A percentile compares a stretch with the other conserved stretches of the same genome.
Conservation (phyloP, 2,113 vertebrate genomes). For the Smithornis capensis region DNA sequence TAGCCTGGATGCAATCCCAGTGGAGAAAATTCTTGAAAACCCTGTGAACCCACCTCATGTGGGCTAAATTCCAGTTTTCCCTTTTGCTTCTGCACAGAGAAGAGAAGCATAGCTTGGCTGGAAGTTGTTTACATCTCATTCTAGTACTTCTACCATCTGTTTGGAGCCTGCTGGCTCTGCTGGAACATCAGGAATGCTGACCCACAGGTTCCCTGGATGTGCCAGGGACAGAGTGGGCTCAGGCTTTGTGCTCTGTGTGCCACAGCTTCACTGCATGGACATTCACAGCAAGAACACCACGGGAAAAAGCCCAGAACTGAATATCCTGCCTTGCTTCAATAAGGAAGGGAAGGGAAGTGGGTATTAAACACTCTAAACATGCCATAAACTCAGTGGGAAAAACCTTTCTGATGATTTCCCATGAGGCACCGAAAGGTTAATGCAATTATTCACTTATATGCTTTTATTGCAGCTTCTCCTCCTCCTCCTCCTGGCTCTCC, state of each 20-base stretch:
- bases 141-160: not conserved
- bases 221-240: not conserved
- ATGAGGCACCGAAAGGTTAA: not conserved
- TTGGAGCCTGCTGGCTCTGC: not conserved
- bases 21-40: not conserved
- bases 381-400: not conserved
- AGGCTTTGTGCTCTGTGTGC: not conserved
- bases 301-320: not conserved
- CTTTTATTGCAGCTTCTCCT: not conserved
- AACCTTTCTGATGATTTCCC: not conserved
- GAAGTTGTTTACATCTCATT: not conserved
- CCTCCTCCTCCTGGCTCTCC: not conserved
- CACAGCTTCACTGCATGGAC: not conserved
- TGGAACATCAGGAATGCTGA: not conserved
- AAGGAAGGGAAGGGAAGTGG: not conserved
- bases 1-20: not conserved
- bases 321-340: not conserved
- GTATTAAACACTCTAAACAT: not conserved
- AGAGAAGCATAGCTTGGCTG: not conserved
- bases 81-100: not conserved
- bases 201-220: not conserved
- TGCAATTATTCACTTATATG: slow-evolving; percentile 7
- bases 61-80: not conserved
- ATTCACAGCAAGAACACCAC: accelerated
- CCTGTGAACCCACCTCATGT: accelerated